These are phyloP conservation scores for Tolmerus cingulatus DNA, from an alignment of 2,888 invertebrate species.

Conservation along the genomic window DNA sequence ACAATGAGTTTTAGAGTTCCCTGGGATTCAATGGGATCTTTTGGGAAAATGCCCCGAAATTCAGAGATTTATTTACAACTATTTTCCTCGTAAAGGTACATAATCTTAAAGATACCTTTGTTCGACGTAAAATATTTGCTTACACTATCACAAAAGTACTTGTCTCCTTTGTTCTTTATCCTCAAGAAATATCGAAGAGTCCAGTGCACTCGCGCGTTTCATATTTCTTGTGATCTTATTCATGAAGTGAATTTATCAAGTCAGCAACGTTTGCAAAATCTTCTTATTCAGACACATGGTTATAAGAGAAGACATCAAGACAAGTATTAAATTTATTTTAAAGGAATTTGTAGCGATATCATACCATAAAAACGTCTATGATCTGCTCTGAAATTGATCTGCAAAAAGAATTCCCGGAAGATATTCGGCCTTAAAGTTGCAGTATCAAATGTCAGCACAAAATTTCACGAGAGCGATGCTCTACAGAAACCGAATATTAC, in stretches of 20 bases:
- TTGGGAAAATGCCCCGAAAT: not conserved
- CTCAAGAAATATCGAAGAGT: not conserved
- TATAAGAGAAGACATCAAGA: not conserved
- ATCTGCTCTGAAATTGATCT: not conserved
- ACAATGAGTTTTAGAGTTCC: not conserved
- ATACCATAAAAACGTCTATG: not conserved
- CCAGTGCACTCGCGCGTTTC: not conserved
- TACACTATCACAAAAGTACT: not conserved
- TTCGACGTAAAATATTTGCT: not conserved
- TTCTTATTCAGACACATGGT: not conserved
- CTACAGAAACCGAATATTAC: too few relatives aligned
- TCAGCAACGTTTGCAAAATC: not conserved
- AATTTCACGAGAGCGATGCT: too few relatives aligned
- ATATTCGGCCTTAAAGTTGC: too few relatives aligned
- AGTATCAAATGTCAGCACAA: too few relatives aligned
- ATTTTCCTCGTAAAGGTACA: not conserved
- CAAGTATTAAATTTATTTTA: too few relatives aligned
- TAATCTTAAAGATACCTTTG: not conserved
- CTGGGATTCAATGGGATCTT: not conserved
- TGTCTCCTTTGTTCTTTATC: not conserved
- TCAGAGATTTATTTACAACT: not conserved
- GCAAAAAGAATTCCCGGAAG: not conserved
- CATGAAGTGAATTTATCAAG: not conserved
- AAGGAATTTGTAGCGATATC: too few relatives aligned
- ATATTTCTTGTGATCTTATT: not conserved